Conservation (phyloP, 2,113 vertebrate species). For the Zingel zingel region DNA sequence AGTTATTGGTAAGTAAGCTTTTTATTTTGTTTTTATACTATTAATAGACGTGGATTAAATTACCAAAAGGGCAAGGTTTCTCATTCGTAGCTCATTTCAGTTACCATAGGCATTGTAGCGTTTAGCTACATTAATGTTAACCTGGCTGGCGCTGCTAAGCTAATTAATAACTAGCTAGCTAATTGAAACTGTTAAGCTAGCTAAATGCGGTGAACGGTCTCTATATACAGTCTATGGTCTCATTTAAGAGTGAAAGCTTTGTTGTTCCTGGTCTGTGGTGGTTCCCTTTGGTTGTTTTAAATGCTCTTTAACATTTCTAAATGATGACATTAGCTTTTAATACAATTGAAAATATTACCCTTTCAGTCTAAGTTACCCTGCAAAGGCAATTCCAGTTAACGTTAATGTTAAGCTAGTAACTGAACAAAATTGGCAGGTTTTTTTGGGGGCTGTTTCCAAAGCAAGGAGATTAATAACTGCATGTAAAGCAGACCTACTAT, state of each 20-base stretch:
- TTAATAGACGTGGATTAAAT: not conserved
- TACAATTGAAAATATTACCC: constrained; percentile 1
- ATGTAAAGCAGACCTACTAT: not conserved
- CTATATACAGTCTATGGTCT: too few relatives aligned
- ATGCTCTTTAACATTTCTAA: constrained; percentile 16
- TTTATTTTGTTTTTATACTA: not conserved
- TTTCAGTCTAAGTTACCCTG: not conserved
- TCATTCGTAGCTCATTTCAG: not conserved
- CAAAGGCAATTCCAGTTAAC: constrained; percentile 1
- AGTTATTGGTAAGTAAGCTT: not conserved
- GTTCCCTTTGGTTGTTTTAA: constrained; percentile 11
- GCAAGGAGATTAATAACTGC: too few relatives aligned
- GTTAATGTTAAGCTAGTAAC: not conserved
- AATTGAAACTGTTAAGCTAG: constrained; percentile 20
- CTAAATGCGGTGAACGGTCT: not conserved
- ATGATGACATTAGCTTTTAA: constrained; percentile 32
- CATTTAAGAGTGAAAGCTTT: constrained; percentile 11
- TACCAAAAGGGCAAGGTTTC: not conserved
- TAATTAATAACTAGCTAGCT: constrained; percentile 6
- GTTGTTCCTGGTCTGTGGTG: constrained; percentile 15
- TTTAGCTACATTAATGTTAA: constrained; percentile 2
- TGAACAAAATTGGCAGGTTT: not conserved
- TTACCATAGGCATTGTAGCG: not conserved
- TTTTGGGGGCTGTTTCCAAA: not conserved
- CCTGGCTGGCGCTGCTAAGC: constrained; percentile 22